Base-by-base conservation (phyloP, 2,888 invertebrate genomes). In the Mesopsocus fuscifrons region DNA sequence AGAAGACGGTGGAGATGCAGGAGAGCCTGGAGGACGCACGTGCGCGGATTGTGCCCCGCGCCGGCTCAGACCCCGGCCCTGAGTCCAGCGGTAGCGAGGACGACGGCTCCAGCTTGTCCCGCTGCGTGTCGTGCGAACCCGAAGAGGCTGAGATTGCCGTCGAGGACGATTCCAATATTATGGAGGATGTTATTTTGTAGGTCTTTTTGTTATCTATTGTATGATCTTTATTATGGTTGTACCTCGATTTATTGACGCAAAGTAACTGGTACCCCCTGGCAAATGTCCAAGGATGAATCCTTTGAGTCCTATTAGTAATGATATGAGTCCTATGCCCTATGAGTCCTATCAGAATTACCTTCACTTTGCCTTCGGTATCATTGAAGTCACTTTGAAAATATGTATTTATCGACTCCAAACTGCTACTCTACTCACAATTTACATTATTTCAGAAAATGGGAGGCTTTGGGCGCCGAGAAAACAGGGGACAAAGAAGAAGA, bases 401-500 rank as follows among this genome's bases (percentile, higher is more conserved):
- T n/a, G n/a, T n/a, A n/a, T n/a, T n/a, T n/a, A n/a, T n/a, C n/a
- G n/a, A n/a, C n/a, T n/a, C n/a, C n/a, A n/a, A n/a, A n/a, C n/a
- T n/a, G n/a, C n/a, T n/a, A n/a, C n/a, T n/a, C n/a, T n/a, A n/a
- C n/a, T n/a, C n/a, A n/a, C n/a, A n/a, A n/a, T n/a, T n/a, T n/a
- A n/a, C n/a, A n/a, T n/a, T n/a, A n/a, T 49, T 52, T 38, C 45
- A 56, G 56, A 44, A 51, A 52, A 35, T 53, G 53, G 49, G 52
- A 53, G 48, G 53, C 53, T 31, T 45, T 55, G 38, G 53, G 55
- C 44, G 49, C 50, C 16, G 52, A 52, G 35, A 54, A 55, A 41
- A 49, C 48, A 38, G 52, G 64, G 59, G 63, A 67, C 49, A 61
- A 57, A 46, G 67, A 68, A 44, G 70, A 72, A 47, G 71, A 72